phyloP scores from a whole-genome alignment of 2,888 invertebrate genomes.

The Stratiomys singularior region DNA sequence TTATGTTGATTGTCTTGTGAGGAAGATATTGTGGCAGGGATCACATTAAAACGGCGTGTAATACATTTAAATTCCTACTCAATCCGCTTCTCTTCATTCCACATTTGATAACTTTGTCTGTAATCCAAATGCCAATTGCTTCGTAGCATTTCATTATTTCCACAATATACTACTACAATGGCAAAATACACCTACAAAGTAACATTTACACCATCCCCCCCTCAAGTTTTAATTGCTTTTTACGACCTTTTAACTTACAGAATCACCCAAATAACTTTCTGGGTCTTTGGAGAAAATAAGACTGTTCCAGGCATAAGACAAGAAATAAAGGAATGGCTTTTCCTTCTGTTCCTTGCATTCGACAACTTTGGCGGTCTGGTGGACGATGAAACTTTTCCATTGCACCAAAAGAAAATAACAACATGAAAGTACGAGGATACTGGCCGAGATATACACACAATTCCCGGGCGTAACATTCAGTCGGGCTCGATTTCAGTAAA shows the following conservation, averaged over 20 bases:
- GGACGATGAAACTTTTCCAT: constrained; percentile 31
- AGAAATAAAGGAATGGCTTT: background rate
- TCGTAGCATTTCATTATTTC: background rate
- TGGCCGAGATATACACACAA: constrained; percentile 30
- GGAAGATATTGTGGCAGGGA: no score
- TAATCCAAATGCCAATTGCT: background rate
- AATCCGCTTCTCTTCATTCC: background rate
- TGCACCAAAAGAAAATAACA: constrained; percentile 32
- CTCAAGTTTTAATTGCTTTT: constrained; percentile 41
- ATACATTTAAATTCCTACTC: background rate
- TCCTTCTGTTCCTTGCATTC: constrained; percentile 4
- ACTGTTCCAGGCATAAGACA: background rate
- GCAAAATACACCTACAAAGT: constrained; percentile 32
- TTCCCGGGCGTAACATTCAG: constrained; percentile 39
- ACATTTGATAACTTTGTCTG: no score
- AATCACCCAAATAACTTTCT: constrained; percentile 39
- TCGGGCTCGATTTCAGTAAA: constrained; percentile 40
- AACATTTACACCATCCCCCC: constrained; percentile 22
- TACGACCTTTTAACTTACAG: constrained; percentile 40
- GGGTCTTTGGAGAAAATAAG: constrained; percentile 16
- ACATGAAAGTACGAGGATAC: constrained; percentile 14
- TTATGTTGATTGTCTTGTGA: background rate
- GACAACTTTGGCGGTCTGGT: constrained; percentile 2
- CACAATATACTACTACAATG: constrained; percentile 19
- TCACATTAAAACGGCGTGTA: background rate